Conservation (phyloP, 1,140 invertebrate species). For the Pseudomyrmex pallidus region DNA sequence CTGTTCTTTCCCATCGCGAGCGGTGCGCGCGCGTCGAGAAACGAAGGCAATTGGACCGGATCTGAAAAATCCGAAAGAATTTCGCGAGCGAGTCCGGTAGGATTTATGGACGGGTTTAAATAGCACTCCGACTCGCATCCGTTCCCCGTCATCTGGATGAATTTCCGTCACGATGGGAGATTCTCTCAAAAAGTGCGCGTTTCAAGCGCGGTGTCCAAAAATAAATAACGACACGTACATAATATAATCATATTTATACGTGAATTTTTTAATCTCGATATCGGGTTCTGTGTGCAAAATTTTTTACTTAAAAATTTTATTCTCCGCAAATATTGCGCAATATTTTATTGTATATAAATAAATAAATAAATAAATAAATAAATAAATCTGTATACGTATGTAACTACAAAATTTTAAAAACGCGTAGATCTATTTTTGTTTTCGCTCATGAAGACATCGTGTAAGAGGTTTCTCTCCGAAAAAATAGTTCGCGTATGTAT, state of each 20-base stretch:
- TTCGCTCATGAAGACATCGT: not conserved
- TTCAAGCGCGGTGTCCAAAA: not conserved
- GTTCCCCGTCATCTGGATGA: not conserved
- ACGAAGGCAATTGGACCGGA: slow-evolving; percentile 34
- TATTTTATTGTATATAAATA: no score
- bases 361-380: no score
- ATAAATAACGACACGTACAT: slow-evolving; percentile 10
- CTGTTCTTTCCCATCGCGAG: slow-evolving; percentile 17
- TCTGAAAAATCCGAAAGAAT: slow-evolving; percentile 51
- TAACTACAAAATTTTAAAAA: no score
- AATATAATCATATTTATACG: not conserved
- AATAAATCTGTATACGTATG: no score
- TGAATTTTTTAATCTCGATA: not conserved
- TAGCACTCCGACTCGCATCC: slow-evolving; percentile 19
- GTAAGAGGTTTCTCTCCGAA: not conserved
- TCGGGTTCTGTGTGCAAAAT: not conserved
- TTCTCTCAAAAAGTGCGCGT: not conserved
- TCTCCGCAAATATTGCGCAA: not conserved
- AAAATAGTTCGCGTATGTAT: not conserved
- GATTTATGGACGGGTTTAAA: slow-evolving; percentile 36
- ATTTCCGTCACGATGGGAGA: not conserved
- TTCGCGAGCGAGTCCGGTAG: slow-evolving; percentile 6
- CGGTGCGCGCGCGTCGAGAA: not conserved
- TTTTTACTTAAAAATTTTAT: not conserved
- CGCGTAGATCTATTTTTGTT: no score